phyloP scores from a whole-genome alignment of 2,888 invertebrate species.

The Eucera pruinosa region DNA sequence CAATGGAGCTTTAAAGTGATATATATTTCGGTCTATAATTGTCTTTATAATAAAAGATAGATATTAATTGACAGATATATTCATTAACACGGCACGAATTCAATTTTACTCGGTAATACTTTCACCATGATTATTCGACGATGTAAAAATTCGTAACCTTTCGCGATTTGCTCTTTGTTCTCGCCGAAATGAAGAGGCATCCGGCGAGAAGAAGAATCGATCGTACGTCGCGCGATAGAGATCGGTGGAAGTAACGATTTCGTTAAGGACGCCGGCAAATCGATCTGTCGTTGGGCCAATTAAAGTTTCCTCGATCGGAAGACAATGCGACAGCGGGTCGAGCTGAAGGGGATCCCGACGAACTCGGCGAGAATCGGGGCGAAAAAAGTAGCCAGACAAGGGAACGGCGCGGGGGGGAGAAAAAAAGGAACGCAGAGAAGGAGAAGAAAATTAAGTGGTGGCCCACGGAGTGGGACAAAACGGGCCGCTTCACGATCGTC shows the following conservation, averaged over 20 bases:
- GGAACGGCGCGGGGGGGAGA: background rate
- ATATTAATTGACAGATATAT: no score
- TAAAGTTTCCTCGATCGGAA: constrained; percentile 51
- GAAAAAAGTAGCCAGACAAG: constrained; percentile 44
- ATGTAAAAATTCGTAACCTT: background rate
- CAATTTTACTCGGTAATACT: no score
- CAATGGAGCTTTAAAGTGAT: no score
- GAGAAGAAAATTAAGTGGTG: constrained; percentile 57
- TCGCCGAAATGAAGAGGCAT: background rate
- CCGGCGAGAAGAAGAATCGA: constrained; percentile 11
- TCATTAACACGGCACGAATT: no score
- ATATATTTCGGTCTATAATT: no score
- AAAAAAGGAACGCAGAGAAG: background rate
- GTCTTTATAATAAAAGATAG: no score
- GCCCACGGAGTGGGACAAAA: constrained; percentile 25
- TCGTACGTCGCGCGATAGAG: constrained; percentile 40
- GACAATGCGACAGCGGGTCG: constrained; percentile 55
- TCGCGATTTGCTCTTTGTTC: background rate
- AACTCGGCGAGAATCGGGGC: constrained; percentile 19
- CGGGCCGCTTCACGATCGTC: constrained; percentile 32
- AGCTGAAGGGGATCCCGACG: constrained; percentile 11
- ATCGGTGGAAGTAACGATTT: constrained; percentile 52
- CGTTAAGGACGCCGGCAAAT: constrained; percentile 41
- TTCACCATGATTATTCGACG: no score
- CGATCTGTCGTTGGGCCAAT: constrained; percentile 60